Conservation (phyloP, 2,888 invertebrate species). For the Cybosia mesomella region DNA sequence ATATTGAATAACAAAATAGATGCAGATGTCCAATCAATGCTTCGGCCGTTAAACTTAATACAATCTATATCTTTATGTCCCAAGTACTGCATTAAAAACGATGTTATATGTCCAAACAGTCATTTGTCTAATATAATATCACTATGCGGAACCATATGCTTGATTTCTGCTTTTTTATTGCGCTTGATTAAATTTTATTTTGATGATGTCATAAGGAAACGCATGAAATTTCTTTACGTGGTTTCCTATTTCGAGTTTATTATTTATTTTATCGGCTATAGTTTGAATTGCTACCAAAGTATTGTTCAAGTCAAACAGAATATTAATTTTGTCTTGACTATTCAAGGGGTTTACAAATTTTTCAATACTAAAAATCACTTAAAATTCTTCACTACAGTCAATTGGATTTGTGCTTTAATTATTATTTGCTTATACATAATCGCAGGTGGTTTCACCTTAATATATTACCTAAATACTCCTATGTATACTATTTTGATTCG, state of each 20-base stretch:
- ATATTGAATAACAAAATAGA: conserved; percentile 1
- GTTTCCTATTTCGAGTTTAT: background rate
- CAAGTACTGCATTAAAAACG: conserved; percentile 28
- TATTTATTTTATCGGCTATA: conserved; percentile 6
- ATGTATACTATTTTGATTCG: background rate
- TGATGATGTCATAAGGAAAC: background rate
- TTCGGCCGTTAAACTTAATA: conserved; percentile 28
- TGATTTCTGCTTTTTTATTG: background rate
- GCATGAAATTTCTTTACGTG: background rate
- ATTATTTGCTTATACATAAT: background rate
- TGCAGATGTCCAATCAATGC: conserved; percentile 20
- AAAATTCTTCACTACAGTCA: background rate
- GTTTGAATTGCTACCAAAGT: conserved; percentile 15
- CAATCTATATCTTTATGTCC: conserved; percentile 22
- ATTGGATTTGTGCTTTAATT: conserved; percentile 10
- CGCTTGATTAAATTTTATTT: background rate
- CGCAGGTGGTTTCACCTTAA: background rate
- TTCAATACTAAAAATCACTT: conserved; percentile 6
- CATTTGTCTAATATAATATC: conserved; percentile 5
- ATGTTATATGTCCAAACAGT: conserved; percentile 19
- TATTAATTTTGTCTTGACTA: conserved; percentile 21
- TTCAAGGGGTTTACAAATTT: conserved; percentile 24
- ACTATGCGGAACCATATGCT: background rate
- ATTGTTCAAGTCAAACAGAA: conserved; percentile 8
- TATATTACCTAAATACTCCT: background rate